These are phyloP conservation scores for Eupsittula cactorum DNA, from an alignment of 2,113 vertebrate species.

Conservation along the genomic window DNA sequence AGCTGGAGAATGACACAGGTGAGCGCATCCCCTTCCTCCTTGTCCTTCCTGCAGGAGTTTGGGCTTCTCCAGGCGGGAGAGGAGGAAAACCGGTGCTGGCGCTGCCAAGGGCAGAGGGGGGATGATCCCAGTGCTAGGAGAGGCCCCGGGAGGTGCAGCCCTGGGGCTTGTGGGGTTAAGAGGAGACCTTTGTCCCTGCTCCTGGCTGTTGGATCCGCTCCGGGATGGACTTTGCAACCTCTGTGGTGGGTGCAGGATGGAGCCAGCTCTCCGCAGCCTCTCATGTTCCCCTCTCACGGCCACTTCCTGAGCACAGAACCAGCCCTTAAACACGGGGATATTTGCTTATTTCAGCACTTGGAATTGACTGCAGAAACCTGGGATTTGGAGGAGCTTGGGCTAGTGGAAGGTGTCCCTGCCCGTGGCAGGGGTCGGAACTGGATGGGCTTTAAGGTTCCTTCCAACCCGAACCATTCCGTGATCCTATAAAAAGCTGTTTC, in stretches of 20 bases:
- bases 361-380: not conserved
- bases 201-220: not conserved
- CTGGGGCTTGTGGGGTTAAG: not conserved
- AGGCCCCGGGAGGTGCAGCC: accelerated
- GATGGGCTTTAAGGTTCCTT: not conserved
- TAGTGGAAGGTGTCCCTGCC: not conserved
- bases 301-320: not conserved
- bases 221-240: not conserved
- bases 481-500: not conserved
- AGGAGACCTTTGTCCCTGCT: not conserved
- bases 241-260: not conserved
- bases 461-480: not conserved
- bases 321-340: not conserved
- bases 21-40: not conserved
- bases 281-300: accelerated
- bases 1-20: slow-evolving; percentile 62
- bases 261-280: accelerated
- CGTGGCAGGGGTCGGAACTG: not conserved
- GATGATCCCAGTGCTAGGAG: not conserved
- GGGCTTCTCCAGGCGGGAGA: not conserved
- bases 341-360: not conserved
- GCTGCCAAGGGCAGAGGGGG: not conserved
- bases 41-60: not conserved
- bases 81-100: not conserved
- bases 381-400: not conserved